These are phyloP conservation scores for Choristoneura fumiferana DNA, from an alignment of 1,140 invertebrate species.

Conservation along the genomic window DNA sequence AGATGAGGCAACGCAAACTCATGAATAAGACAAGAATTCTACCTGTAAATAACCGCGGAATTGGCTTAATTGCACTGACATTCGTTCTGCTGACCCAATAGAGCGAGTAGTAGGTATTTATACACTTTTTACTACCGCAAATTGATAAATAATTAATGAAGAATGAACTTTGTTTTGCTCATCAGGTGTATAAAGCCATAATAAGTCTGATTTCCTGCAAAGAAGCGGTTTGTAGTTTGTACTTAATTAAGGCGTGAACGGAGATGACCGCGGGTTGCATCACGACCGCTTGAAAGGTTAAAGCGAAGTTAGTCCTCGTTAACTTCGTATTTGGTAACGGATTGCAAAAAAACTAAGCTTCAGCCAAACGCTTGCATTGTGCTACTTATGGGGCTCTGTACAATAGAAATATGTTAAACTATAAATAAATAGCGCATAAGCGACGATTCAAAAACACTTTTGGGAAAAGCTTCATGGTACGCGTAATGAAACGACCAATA, in stretches of 20 bases:
- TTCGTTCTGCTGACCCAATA: conserved; percentile 7
- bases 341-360: conserved; percentile 25
- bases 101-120: neutral
- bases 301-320: neutral
- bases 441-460: neutral
- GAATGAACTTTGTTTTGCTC: neutral
- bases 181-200: neutral
- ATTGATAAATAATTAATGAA: neutral
- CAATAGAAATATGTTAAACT: neutral
- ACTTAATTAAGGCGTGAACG: conserved; percentile 6
- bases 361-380: conserved; percentile 19
- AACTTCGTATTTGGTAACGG: conserved; percentile 18
- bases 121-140: neutral
- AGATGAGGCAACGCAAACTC: conserved; percentile 7
- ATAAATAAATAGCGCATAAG: neutral
- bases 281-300: conserved; percentile 21
- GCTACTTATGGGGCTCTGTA: conserved; percentile 17
- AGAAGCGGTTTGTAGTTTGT: neutral
- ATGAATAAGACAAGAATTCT: neutral
- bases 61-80: conserved; percentile 3
- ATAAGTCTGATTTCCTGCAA: neutral
- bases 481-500: neutral
- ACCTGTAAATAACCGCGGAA: neutral
- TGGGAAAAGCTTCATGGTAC: neutral
- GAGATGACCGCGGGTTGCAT: conserved; percentile 27